phyloP scores from a whole-genome alignment of 1,140 invertebrate genomes.

The Brachionus calyciflorus region DNA sequence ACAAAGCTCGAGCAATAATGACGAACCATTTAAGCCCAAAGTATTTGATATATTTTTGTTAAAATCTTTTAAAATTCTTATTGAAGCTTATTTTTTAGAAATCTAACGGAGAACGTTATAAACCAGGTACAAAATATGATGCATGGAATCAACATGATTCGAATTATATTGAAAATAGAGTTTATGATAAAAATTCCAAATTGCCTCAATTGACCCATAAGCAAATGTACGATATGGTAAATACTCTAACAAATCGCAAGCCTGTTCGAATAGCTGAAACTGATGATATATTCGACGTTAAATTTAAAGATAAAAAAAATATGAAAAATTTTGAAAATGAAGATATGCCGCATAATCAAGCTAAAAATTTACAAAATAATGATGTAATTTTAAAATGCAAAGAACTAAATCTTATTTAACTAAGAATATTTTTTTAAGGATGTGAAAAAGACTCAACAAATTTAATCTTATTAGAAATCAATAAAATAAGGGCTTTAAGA shows the following conservation, averaged over 20 bases:
- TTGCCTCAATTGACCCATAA: constrained; percentile 13
- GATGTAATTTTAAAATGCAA: no score
- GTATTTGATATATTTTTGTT: background rate
- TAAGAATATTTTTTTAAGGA: no score
- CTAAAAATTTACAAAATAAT: no score
- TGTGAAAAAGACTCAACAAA: no score
- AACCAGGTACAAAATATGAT: background rate
- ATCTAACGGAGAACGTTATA: background rate
- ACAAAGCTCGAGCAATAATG: background rate
- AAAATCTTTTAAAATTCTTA: no score
- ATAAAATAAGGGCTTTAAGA: no score
- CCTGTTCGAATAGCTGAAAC: constrained; percentile 12
- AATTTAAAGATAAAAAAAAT: background rate
- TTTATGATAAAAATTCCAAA: constrained; percentile 13
- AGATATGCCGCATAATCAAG: background rate
- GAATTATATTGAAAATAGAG: background rate
- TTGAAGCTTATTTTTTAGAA: background rate
- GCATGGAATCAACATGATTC: background rate
- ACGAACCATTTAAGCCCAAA: background rate
- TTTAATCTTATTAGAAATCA: no score
- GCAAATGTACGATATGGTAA: constrained; percentile 33
- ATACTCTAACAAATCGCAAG: constrained; percentile 34
- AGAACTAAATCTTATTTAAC: no score
- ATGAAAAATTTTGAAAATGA: background rate
- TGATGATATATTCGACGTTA: constrained; percentile 29